Evolutionary conservation across 2,113 vertebrate species (phyloP).

Genomic region (Mesocricetus auratus): DNA sequence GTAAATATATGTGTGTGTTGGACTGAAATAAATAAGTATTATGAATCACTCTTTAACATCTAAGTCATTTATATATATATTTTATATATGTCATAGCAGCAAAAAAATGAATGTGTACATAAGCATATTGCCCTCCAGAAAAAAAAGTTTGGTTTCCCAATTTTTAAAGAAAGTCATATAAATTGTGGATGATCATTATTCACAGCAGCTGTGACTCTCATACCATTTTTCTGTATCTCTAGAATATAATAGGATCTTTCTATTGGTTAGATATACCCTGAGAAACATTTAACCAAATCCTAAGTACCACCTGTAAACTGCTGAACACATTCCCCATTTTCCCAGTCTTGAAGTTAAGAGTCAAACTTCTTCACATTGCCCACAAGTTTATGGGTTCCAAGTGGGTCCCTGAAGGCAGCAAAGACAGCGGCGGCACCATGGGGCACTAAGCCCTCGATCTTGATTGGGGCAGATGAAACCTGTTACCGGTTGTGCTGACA

Average conservation of each 20-base stretch:
- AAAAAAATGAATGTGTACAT: background rate
- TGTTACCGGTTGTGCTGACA: slow-evolving; percentile 18
- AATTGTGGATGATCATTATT: background rate
- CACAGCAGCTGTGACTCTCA: background rate
- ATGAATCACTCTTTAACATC: slow-evolving; percentile 12
- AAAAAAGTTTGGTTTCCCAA: background rate
- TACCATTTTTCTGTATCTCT: background rate
- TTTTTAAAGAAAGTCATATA: background rate
- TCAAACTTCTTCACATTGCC: slow-evolving; percentile 36
- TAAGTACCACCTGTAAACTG: background rate
- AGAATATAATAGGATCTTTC: background rate
- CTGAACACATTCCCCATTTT: background rate
- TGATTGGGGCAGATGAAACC: background rate
- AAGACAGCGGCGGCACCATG: background rate
- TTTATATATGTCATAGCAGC: background rate
- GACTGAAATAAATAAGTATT: background rate
- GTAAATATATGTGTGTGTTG: background rate
- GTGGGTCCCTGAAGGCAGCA: background rate
- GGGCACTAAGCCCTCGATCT: slow-evolving; percentile 1
- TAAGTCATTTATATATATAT: slow-evolving; percentile 10
- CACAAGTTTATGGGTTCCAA: background rate
- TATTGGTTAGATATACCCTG: background rate
- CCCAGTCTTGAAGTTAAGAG: slow-evolving; percentile 27
- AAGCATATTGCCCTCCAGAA: background rate
- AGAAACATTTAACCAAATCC: slow-evolving; percentile 49